Percentiles rank a stretch among this genome's conserved stretches.
Evolutionary conservation across 1,140 invertebrate species (phyloP).

Genomic region (Lordiphosa clarofinis): DNA sequence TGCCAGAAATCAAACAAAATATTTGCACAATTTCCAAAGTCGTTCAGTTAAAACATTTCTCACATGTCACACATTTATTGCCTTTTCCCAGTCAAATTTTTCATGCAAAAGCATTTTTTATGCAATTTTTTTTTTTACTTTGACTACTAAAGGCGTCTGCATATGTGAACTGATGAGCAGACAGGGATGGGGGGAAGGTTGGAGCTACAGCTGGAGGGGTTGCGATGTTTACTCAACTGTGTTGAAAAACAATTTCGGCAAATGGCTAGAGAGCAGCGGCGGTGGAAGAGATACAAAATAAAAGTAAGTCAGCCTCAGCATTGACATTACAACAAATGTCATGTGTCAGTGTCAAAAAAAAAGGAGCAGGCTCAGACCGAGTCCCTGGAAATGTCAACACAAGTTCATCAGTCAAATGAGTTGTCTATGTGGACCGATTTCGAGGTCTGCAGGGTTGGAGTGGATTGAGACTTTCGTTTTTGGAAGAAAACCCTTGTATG

Average conservation of each 20-base stretch:
- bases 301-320: constrained; percentile 35
- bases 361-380: constrained; percentile 5
- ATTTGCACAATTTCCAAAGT: constrained; percentile 21
- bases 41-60: constrained; percentile 24
- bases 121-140: constrained; percentile 43
- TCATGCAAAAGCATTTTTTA: constrained; percentile 20
- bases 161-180: no score
- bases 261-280: constrained; percentile 44
- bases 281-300: constrained; percentile 15
- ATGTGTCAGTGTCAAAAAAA: constrained; percentile 73
- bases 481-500: constrained; percentile 33
- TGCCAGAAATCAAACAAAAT: constrained; percentile 24
- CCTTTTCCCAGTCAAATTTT: constrained; percentile 29
- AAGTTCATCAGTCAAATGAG: constrained; percentile 77
- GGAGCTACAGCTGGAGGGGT: background rate
- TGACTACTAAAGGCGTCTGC: background rate
- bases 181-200: no score
- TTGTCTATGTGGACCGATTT: constrained; percentile 45
- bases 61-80: constrained; percentile 24
- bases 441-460: constrained; percentile 18
- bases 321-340: constrained; percentile 65
- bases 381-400: constrained; percentile 64
- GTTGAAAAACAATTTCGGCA: constrained; percentile 73
- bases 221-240: constrained; percentile 72
- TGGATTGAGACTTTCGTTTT: constrained; percentile 54